Evolutionary conservation across 2,113 vertebrate genomes (phyloP), one percentile per base, ranked within the genome.

Genomic region (Heterotilapia buettikoferi): DNA sequence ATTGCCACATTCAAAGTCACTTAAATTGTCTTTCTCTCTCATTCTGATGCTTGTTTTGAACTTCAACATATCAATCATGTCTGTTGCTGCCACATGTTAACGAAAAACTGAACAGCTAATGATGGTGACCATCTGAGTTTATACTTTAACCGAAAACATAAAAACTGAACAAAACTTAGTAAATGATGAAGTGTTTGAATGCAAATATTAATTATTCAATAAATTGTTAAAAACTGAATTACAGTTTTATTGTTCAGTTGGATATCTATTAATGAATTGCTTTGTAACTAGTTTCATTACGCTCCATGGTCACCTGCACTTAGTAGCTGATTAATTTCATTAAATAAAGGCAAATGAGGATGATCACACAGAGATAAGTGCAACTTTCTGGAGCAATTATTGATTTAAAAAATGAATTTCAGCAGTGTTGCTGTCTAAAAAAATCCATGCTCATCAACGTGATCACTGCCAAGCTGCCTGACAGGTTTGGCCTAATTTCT

Each of bases 381-480:
- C 45, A 33, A 52, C 45, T 78, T 50, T 78, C 6, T 52, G 73
- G 26, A 52, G 73, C 73, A 78, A 78, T 52, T 78, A 78, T 33
- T 31, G 26, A 52, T 78, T 66, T 21, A 66, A 66, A 19, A 50
- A 50, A 78, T n/a, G 10, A 63, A 45, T 50, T 47, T 36, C 19
- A 36, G 26, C 73, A 83, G 45, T 36, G 45, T 52, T 18, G 26
- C 18, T 47, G 26, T 82, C 29, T 63, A 29, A 45, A 1, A 61
- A 79, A 82, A 33, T 29, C 13, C 29, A 38, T 21, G 18, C 52
- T 85, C 73, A 36, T 38, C 90, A 82, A 78, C 26, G 11, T 47
- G 80, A 86, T 90, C 85, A 89, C 86, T 84, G 80, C 38, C 83
- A 68, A 86, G 53, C 61, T 68, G 33, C 7, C 76, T 56, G 83